These are phyloP conservation scores for Drosophila eohydei DNA, from an alignment of 2,888 invertebrate species.

Conservation along the genomic window DNA sequence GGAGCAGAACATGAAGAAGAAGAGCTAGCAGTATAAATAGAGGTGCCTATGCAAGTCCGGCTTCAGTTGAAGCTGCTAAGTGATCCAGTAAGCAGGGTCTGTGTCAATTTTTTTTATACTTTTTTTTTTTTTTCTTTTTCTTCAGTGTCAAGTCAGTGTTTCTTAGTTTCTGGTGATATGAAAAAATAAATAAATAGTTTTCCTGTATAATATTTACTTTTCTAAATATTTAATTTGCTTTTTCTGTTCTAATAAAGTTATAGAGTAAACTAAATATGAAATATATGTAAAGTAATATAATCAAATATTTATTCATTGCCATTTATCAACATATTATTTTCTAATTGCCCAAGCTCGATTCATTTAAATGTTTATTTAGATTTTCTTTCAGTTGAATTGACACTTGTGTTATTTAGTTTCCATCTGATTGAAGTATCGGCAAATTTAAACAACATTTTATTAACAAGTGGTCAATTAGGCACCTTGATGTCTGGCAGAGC, in stretches of 20 bases:
- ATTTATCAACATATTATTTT: background rate
- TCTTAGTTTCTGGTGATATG: too few species aligned
- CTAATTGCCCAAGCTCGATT: background rate
- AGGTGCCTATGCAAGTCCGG: background rate
- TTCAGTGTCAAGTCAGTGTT: too few species aligned
- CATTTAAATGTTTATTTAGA: background rate
- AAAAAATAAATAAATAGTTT: too few species aligned
- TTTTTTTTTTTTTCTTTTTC: too few species aligned
- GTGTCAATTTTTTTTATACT: too few species aligned
- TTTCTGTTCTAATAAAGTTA: background rate
- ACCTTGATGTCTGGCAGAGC: conserved; percentile 13
- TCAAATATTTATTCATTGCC: background rate
- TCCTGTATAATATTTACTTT: too few species aligned
- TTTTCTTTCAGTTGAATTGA: background rate
- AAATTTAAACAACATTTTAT: conserved; percentile 1
- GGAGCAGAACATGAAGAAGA: accelerated
- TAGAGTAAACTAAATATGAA: too few species aligned
- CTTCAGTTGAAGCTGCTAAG: background rate
- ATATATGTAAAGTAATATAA: background rate
- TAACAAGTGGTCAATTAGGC: conserved; percentile 52
- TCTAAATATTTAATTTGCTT: background rate
- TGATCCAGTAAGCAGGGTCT: too few species aligned
- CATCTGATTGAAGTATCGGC: background rate
- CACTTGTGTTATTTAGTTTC: conserved; percentile 10
- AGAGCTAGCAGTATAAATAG: background rate